Conservation (phyloP, 2,888 invertebrate species). For the Chorisops tibialis region DNA sequence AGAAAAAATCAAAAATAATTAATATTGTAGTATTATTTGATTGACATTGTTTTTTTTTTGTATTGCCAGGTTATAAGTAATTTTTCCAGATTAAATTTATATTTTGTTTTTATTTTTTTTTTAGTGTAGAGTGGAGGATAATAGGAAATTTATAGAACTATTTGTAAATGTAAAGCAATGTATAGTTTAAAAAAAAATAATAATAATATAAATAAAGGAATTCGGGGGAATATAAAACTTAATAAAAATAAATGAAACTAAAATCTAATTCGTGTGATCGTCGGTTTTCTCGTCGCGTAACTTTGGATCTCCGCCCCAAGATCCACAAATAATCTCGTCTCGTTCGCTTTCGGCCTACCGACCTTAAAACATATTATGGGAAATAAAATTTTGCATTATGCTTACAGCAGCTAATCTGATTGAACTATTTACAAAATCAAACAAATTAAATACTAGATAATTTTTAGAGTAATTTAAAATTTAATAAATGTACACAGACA, state of each 20-base stretch:
- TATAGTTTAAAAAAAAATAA: conserved; percentile 3
- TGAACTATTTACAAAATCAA: neutral
- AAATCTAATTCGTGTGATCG: conserved; percentile 42
- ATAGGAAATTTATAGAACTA: neutral
- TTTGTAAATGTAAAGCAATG: neutral
- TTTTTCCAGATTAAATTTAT: neutral
- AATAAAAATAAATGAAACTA: too few relatives aligned
- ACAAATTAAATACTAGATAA: neutral
- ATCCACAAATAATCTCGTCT: conserved; percentile 38
- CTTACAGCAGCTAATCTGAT: neutral
- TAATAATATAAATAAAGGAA: conserved; percentile 18
- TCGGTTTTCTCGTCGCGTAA: conserved; percentile 42
- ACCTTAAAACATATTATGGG: conserved; percentile 29
- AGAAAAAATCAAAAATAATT: too few relatives aligned
- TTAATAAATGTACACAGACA: neutral
- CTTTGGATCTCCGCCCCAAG: conserved; percentile 50
- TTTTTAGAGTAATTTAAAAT: neutral
- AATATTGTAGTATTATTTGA: too few relatives aligned
- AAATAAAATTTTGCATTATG: neutral
- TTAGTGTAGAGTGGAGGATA: neutral
- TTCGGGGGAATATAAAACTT: conserved; percentile 17
- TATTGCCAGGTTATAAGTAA: neutral
- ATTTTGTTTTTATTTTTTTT: neutral
- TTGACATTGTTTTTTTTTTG: too few relatives aligned
- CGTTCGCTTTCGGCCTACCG: conserved; percentile 37